Percentiles rank a stretch among this genome's conserved stretches.
These are phyloP conservation scores for Sterna hirundo DNA, from an alignment of 2,113 vertebrate species.

Conservation along the genomic window DNA sequence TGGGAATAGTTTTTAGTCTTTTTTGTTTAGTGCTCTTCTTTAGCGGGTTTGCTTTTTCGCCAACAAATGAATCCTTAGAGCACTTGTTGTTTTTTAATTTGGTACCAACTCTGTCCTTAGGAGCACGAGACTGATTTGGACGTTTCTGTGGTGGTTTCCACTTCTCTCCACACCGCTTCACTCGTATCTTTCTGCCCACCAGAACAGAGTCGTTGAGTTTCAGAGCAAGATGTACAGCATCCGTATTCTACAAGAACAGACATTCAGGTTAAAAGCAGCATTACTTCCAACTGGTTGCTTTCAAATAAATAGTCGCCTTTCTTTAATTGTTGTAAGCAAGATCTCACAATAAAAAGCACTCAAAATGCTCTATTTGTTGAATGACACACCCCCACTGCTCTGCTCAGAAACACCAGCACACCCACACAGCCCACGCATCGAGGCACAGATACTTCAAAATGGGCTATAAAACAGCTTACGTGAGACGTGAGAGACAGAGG, in stretches of 20 bases:
- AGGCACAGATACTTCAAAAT: neutral
- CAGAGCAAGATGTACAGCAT: conserved; percentile 89
- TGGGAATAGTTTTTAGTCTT: conserved; percentile 24
- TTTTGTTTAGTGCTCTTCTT: conserved; percentile 71
- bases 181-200: conserved; percentile 83
- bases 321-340: neutral
- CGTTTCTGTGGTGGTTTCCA: conserved; percentile 51
- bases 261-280: neutral
- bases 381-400: neutral
- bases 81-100: neutral
- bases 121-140: neutral
- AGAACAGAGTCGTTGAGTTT: conserved; percentile 84
- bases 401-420: neutral
- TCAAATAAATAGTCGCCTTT: neutral
- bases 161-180: conserved; percentile 80
- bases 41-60: conserved; percentile 74
- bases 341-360: neutral
- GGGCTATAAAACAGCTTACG: neutral
- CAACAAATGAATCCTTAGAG: conserved; percentile 73
- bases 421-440: accelerated
- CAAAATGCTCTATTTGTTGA: neutral
- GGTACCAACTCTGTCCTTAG: conserved; percentile 8
- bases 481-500: neutral
- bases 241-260: conserved; percentile 74
- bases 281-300: neutral